Base-by-base conservation (phyloP, 2,797 vertebrate species). In the Philypnodon macrostomus region DNA sequence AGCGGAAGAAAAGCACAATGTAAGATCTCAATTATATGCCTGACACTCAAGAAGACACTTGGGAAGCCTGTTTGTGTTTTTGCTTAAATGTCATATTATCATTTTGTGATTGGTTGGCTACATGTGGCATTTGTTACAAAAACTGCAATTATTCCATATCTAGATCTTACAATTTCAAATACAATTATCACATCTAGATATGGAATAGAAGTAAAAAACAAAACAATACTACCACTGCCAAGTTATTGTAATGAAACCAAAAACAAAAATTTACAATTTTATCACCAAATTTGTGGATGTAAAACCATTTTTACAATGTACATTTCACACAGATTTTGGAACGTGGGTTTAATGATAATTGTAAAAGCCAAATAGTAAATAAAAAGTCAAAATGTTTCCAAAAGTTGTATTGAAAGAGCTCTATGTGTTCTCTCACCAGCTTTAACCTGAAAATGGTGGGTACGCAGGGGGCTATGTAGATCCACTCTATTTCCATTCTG, bases 1-100 rank as follows among this genome's bases (percentile, higher is more conserved):
- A 87, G 66, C 81, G 75, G 63, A 79, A 75, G 64, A 73, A 67
- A 67, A 79, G 70, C 55, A 2, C 37, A 14, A 66, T 63, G 47
- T 84, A 79, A 86, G 82, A 81, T 79, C 76, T 87, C 81, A 82
- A 81, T 88, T 82, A 86, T 83, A 79, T 81, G 73, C 79, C 60
- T 47, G 62, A 77, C 70, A 64, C 67, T 63, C 68, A 66, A 72
- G n/a, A n/a, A 79, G 63, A 77, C 50, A 55, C 66, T 71, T 18
- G 15, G 56, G 45, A 65, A 44, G 54, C 40, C 50, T 77, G 68
- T 75, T 74, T 70, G 45, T 72, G 38, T 67, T 68, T n/a, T 54
- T 38, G 30, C 51, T 52, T 27, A 39, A 68, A 60, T 54, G 44
- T 63, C 45, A 53, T 49, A 56, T 34, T 57, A 48, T 63, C 44